These are phyloP conservation scores for Peromyscus aztecus DNA, from an alignment of 2,797 vertebrate species.

Conservation along the genomic window DNA sequence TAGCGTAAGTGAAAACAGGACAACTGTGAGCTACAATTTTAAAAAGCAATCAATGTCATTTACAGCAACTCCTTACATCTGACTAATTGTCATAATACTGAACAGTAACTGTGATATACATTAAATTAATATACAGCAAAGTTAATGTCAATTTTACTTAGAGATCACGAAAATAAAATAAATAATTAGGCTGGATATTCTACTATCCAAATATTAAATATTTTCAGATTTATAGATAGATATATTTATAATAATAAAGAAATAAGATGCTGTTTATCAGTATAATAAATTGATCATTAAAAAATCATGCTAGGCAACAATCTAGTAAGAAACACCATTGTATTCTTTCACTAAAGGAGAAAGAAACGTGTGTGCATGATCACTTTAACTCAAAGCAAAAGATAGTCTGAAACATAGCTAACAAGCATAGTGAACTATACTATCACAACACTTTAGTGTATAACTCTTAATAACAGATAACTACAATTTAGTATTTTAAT, in stretches of 20 bases:
- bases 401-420: constrained; percentile 58
- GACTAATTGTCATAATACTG: constrained; percentile 38
- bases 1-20: constrained; percentile 26
- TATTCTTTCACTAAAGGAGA: constrained; percentile 26
- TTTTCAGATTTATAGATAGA: constrained; percentile 24
- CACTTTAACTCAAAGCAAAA: constrained; percentile 50
- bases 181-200: background rate
- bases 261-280: constrained; percentile 22
- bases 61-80: constrained; percentile 30
- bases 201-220: background rate
- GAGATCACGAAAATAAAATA: constrained; percentile 47
- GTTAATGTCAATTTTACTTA: constrained; percentile 41
- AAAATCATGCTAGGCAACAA: constrained; percentile 6
- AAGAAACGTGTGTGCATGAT: background rate
- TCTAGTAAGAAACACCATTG: background rate
- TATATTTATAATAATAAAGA: constrained; percentile 11
- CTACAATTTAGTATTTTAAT: constrained; percentile 23
- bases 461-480: background rate
- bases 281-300: constrained; percentile 59
- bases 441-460: constrained; percentile 33
- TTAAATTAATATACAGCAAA: constrained; percentile 57
- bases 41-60: constrained; percentile 38
- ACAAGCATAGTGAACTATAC: constrained; percentile 1
- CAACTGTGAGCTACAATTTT: background rate
- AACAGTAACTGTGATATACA: constrained; percentile 38